Evolutionary conservation across 2,797 vertebrate species (phyloP).

Genomic region (Acrocephalus scirpaceus): DNA sequence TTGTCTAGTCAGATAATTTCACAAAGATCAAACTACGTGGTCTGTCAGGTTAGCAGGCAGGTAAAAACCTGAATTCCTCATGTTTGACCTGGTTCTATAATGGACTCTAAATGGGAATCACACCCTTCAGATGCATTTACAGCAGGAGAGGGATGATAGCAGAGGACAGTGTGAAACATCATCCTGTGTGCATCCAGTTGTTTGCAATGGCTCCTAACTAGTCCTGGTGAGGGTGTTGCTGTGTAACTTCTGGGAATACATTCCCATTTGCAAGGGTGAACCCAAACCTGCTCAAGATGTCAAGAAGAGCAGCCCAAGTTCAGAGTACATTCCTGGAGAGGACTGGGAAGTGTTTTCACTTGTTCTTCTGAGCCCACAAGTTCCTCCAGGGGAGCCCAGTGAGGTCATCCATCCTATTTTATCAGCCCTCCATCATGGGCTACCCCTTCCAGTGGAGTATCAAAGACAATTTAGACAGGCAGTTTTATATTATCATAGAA

Average conservation of each 20-base stretch:
- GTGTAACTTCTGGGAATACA: not conserved
- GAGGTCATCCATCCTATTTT: not conserved
- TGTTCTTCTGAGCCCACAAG: not conserved
- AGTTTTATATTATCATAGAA: not conserved
- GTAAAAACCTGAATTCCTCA: slow-evolving; percentile 42
- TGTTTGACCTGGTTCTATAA: slow-evolving; percentile 67
- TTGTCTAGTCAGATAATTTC: slow-evolving; percentile 18
- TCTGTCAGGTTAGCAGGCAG: slow-evolving; percentile 50
- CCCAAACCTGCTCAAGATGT: not conserved
- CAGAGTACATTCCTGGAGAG: not conserved
- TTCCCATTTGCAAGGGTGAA: not conserved
- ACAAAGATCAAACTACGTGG: not conserved
- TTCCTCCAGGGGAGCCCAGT: not conserved
- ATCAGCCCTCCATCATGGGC: not conserved
- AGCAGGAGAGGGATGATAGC: slow-evolving; percentile 30
- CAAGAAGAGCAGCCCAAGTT: not conserved
- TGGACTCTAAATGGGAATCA: slow-evolving; percentile 37
- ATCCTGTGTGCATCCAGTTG: not conserved
- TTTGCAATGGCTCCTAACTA: not conserved
- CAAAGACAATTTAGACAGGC: not conserved
- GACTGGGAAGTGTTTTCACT: not conserved
- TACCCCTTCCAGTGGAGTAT: not conserved
- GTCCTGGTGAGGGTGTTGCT: not conserved
- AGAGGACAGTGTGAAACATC: not conserved
- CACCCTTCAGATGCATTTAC: slow-evolving; percentile 35